Conservation (phyloP, 2,888 invertebrate genomes). For the Gymnosoma rotundatum region DNA sequence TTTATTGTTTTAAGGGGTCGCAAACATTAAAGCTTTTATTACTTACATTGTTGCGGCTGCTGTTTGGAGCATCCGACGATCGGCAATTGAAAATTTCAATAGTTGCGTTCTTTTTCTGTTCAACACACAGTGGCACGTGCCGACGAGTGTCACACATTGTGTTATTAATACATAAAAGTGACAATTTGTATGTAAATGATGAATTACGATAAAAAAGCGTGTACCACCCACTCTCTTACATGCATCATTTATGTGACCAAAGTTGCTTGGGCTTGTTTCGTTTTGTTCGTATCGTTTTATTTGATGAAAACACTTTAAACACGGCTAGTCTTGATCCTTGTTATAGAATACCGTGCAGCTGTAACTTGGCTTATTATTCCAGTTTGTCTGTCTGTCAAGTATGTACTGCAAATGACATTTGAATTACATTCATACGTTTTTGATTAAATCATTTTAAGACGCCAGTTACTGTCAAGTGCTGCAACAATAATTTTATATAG, state of each 20-base stretch:
- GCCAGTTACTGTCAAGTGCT: neutral
- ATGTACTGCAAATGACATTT: constrained; percentile 16
- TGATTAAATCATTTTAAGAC: neutral
- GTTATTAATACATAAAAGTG: constrained; percentile 66
- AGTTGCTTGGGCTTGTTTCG: constrained; percentile 37
- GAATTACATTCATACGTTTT: neutral
- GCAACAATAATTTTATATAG: neutral
- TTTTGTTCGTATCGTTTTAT: constrained; percentile 25
- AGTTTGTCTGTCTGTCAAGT: neutral
- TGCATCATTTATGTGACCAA: constrained; percentile 35
- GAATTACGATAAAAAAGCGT: constrained; percentile 37
- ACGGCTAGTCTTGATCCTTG: constrained; percentile 13
- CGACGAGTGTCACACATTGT: constrained; percentile 56
- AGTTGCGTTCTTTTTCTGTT: constrained; percentile 28
- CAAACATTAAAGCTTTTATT: too few species aligned
- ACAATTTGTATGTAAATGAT: constrained; percentile 67
- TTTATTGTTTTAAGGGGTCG: constrained; percentile 34
- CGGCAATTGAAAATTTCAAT: constrained; percentile 50
- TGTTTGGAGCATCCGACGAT: constrained; percentile 50
- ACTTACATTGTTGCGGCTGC: constrained; percentile 29
- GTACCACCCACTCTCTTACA: constrained; percentile 23
- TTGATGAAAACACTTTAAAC: constrained; percentile 30
- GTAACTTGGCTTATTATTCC: constrained; percentile 29
- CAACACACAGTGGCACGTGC: constrained; percentile 55
- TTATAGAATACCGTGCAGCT: neutral